A percentile compares a stretch with the other conserved stretches of the same genome.
These are phyloP conservation scores for Orius insidiosus DNA, from an alignment of 1,140 invertebrate genomes.

Conservation along the genomic window DNA sequence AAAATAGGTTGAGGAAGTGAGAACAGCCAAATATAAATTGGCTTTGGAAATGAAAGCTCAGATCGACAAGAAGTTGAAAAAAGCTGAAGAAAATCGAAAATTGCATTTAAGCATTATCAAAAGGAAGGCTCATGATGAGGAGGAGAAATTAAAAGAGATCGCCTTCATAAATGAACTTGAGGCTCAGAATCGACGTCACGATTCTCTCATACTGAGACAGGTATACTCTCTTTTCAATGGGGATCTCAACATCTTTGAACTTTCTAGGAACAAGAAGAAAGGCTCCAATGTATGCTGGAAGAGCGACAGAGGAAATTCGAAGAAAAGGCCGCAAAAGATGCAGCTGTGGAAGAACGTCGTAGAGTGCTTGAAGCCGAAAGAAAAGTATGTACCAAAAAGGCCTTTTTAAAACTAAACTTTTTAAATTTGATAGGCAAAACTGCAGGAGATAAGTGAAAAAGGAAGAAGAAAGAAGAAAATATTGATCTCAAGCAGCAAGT, in stretches of 20 bases:
- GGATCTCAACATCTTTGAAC: not conserved
- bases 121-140: slow-evolving; percentile 91
- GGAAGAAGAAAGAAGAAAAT: slow-evolving; percentile 65
- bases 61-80: slow-evolving; percentile 69
- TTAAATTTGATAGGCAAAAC: slow-evolving; percentile 24
- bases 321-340: slow-evolving; percentile 87
- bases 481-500: slow-evolving; percentile 74
- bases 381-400: slow-evolving; percentile 31
- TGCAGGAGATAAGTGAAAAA: slow-evolving; percentile 68
- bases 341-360: slow-evolving; percentile 77
- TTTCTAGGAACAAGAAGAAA: slow-evolving; percentile 52
- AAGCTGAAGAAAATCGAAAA: slow-evolving; percentile 81
- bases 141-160: slow-evolving; percentile 91
- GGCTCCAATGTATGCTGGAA: slow-evolving; percentile 56
- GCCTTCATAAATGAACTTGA: slow-evolving; percentile 94
- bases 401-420: not conserved
- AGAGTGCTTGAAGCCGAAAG: slow-evolving; percentile 72
- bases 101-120: slow-evolving; percentile 64
- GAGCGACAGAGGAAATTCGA: slow-evolving; percentile 56
- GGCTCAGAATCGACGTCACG: slow-evolving; percentile 84
- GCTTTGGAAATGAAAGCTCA: slow-evolving; percentile 66
- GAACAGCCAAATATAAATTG: slow-evolving; percentile 67
- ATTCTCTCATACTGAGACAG: slow-evolving; percentile 65
- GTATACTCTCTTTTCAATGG: slow-evolving; percentile 16
- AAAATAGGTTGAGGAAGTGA: slow-evolving; percentile 73